phyloP scores from a whole-genome alignment of 2,888 invertebrate species.

The Trachelus troglodyta region DNA sequence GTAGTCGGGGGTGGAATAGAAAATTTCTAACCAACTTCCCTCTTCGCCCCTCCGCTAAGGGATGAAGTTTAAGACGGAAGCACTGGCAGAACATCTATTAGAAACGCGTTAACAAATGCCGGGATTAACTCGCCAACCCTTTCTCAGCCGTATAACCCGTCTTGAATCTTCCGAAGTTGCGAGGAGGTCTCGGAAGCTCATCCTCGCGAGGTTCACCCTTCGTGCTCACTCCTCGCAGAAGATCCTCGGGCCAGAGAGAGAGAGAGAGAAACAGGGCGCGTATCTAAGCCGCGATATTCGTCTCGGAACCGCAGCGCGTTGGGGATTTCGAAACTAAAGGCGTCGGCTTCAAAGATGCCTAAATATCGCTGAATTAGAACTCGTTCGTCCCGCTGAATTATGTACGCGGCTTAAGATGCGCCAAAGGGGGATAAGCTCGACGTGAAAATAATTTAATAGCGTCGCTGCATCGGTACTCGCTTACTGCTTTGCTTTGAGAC shows the following conservation, averaged over 20 bases:
- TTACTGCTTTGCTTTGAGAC: no score
- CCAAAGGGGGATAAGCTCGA: not conserved
- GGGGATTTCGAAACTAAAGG: constrained; percentile 16
- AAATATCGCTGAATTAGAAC: constrained; percentile 25
- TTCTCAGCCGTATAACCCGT: constrained; percentile 5
- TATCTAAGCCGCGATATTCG: constrained; percentile 7
- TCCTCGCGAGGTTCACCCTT: not conserved
- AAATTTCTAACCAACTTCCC: not conserved
- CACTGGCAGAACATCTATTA: constrained; percentile 51
- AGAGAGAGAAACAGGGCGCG: not conserved
- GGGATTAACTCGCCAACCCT: constrained; percentile 42
- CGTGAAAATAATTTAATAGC: constrained; percentile 13
- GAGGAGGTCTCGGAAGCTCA: not conserved
- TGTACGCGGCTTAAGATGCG: constrained; percentile 21
- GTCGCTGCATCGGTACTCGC: constrained; percentile 9
- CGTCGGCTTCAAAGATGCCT: constrained; percentile 23
- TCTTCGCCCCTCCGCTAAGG: not conserved
- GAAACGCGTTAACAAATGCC: constrained; percentile 62
- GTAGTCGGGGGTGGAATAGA: not conserved
- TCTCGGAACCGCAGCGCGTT: not conserved
- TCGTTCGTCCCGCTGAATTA: constrained; percentile 22
- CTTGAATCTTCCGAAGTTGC: not conserved
- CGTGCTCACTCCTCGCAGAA: not conserved
- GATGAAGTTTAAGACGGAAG: constrained; percentile 20
- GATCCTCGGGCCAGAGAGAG: not conserved